Base-by-base conservation (phyloP, 2,888 invertebrate species). In the Exephanes ischioxanthus region DNA sequence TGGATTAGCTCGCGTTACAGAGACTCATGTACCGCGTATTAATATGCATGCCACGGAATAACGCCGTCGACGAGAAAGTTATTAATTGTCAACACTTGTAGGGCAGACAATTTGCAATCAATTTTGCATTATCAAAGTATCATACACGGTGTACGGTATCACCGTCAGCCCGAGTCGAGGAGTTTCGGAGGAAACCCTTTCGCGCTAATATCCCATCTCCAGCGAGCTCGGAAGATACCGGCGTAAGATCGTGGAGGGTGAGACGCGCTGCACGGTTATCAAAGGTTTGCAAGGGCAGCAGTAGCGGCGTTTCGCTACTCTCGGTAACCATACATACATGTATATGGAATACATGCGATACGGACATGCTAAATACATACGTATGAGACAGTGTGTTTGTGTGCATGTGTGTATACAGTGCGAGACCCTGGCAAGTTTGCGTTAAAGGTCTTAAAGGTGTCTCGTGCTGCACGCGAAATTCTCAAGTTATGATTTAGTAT, bases 401-500 rank as follows among this genome's bases (percentile, higher is more conserved):
- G 58, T 41, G 41, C 58, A n/a, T n/a, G 45, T 48, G 45, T 48
- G 45, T 61, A 11, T 33, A 30, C 41, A 45, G 30, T 48, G 22
- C 53, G 48, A 30, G 78, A 55, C 48, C 77, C 45, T 63, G 85
- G 86, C 81, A 89, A 92, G 89, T 91, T 91, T 90, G 83, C 90
- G 80, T 84, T 87, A 82, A 89, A 92, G 91, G 90, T 92, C 91
- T 91, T 91, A 90, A 91, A 91, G 91, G 89, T 91, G 91, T 90
- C 90, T 89, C 89, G 87, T 84, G 89, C 86, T 87, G 89, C 91
- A 90, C 90, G 91, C 89, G 91, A 93, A 92, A 93, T 92, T 93
- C 92, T 92, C 92, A 91, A 93, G 93, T 93, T 93, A 92, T 93
- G 93, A 93, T 93, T 93, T 93, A 93, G 90, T 90, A 89, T 90